Evolutionary conservation across 2,888 invertebrate genomes (phyloP), one percentile per base, ranked within the genome.

Genomic region (Catocala nupta): DNA sequence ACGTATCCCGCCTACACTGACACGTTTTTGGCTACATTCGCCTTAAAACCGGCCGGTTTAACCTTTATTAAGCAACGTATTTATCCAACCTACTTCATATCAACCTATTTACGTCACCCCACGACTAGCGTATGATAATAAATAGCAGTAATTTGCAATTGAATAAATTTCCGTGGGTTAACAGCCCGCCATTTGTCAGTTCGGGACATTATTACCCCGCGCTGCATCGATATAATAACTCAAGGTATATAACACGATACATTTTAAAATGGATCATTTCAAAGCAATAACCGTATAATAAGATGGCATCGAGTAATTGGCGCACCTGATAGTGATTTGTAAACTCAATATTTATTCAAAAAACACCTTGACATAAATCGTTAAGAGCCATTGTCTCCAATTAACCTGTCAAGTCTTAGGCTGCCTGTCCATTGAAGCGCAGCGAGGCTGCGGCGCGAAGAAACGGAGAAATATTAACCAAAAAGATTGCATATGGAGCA

Each of bases 81-180:
- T 51, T 51, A 45, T 36, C 34, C 47, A 48, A 52, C 25, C 47
- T 44, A 51, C 48, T 39, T 11, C 36, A 45, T 39, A 13, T 44
- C 13, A 47, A 50, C 55, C 50, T 52, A 74, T 62, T 62, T 62
- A 70, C 50, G 25, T 48, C 62, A 42, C 44, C 45, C 13, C 16
- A 9, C 52, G 36, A 58, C 42, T 59, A 63, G 43, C 25, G 5
- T 63, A 56, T 71, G 33, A 54, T 64, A 78, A 71, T 60, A 62
- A 64, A 77, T 65, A 55, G 62, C 8, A 12, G 56, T 64, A 71
- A 74, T 71, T 71, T 68, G 49, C 63, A 57, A 65, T 63, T 66
- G 65, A 60, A 68, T 71, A 68, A 65, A 75, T 77, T 63, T 52
- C 9, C 49, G 50, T 44, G 48, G 45, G 51, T 54, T 56, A 63